Evolutionary conservation across 1,140 invertebrate genomes (phyloP), one percentile per base, ranked within the genome.

Genomic region (Psilanteris sp.): DNA sequence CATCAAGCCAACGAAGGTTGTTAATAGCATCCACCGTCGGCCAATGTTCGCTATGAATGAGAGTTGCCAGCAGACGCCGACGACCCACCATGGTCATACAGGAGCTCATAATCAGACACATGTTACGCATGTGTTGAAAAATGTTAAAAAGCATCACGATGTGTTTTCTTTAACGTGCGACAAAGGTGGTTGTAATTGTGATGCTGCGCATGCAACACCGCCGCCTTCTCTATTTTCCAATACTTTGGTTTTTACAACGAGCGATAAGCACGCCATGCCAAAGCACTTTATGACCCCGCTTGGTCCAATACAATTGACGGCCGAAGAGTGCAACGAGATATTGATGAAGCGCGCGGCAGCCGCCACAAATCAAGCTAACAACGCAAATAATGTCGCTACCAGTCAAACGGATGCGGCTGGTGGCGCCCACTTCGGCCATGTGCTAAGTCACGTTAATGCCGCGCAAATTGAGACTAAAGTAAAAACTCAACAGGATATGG

Each of bases 321-420:
- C 92, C 7, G 71, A 94, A 84, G 93, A 94, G 89, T 94, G 92
- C 88, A 93, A 93, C 85, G 92, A 94, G 83, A 93, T 93, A 36
- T 84, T 93, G 71, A 93, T 93, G 91, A 93, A 93, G 82, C 84
- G 92, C 71, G 91, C 91, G 0, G 84, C 85, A 0, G 87, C 85
- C n/a, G 87, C 83, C 3, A 82, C 81, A 5, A 88, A 79, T 66
- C 84, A 82, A 64, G 68, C 75, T 0, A 84, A 72, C 27, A 55
- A 52, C 13, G 55, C 81, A 7, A 87, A 87, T 36, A 88, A 84
- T 20, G 84, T 87, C 0, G 72, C 81, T 0, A 81, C 79, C 15
- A 89, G 86, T 39, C 83, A 91, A 9, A 84, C 88, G 0, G 90
- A 91, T 46, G 84, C 84, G 0, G 85, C 27, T 9, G 5, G 24